These are phyloP conservation scores for Triplophysa siluroides DNA, from an alignment of 2,113 vertebrate species.

Conservation along the genomic window DNA sequence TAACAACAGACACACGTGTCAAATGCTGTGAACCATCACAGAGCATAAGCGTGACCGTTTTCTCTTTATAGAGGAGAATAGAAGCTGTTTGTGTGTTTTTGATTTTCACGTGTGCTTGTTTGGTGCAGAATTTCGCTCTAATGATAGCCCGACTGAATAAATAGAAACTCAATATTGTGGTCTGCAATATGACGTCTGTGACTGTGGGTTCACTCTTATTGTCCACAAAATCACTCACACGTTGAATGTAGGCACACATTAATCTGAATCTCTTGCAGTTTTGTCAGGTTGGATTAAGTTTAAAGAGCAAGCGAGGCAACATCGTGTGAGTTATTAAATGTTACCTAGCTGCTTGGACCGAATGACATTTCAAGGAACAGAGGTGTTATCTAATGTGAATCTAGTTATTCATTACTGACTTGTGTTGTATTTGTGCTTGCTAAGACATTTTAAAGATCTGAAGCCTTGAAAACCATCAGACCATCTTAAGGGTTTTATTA, in stretches of 20 bases:
- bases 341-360: background rate
- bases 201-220: background rate
- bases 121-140: background rate
- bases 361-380: background rate
- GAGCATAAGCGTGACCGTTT: background rate
- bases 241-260: background rate
- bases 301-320: background rate
- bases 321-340: background rate
- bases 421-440: background rate
- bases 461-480: conserved; percentile 46
- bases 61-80: background rate
- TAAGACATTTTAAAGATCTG: background rate
- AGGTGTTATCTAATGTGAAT: background rate
- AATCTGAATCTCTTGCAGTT: background rate
- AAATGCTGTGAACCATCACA: background rate
- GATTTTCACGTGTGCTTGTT: conserved; percentile 1
- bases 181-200: background rate
- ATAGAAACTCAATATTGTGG: background rate
- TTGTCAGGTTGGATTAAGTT: no score
- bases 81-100: background rate
- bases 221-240: background rate
- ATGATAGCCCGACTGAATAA: background rate
- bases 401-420: background rate
- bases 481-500: conserved; percentile 39
- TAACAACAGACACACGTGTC: background rate